phyloP scores from a whole-genome alignment of 2,113 vertebrate genomes.

The Condylura cristata region DNA sequence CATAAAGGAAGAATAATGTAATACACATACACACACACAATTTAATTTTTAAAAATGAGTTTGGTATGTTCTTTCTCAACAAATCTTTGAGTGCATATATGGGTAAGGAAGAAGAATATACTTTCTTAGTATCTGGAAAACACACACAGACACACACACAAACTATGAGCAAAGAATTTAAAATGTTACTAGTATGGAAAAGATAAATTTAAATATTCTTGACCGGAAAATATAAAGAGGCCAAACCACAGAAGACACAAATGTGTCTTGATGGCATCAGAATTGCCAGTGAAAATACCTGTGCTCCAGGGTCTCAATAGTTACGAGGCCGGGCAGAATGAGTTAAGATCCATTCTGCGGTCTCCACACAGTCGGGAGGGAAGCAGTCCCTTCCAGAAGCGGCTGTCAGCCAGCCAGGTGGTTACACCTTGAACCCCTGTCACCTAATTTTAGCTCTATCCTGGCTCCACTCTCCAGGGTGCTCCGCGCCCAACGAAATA shows the following conservation, averaged over 20 bases:
- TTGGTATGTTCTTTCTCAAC: neutral
- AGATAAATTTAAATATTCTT: neutral
- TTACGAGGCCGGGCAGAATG: too few relatives aligned
- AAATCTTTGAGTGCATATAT: neutral
- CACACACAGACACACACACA: too few relatives aligned
- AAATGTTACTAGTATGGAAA: neutral
- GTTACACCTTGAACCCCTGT: too few relatives aligned
- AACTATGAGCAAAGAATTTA: neutral
- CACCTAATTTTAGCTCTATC: too few relatives aligned
- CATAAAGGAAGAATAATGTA: too few relatives aligned
- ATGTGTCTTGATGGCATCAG: neutral
- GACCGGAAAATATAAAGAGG: neutral
- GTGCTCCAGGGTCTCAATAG: neutral
- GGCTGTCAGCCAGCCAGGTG: too few relatives aligned
- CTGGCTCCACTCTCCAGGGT: too few relatives aligned
- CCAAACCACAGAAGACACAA: neutral
- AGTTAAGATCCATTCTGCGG: neutral
- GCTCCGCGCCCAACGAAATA: neutral
- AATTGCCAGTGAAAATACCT: neutral
- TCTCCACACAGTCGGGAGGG: accelerated
- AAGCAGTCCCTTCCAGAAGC: accelerated
- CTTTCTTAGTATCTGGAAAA: neutral
- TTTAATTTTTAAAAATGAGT: neutral
- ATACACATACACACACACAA: too few relatives aligned
- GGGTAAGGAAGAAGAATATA: neutral